These are phyloP conservation scores for Poecilobothrus nobilitatus DNA, from an alignment of 2,888 invertebrate genomes.

Conservation along the genomic window DNA sequence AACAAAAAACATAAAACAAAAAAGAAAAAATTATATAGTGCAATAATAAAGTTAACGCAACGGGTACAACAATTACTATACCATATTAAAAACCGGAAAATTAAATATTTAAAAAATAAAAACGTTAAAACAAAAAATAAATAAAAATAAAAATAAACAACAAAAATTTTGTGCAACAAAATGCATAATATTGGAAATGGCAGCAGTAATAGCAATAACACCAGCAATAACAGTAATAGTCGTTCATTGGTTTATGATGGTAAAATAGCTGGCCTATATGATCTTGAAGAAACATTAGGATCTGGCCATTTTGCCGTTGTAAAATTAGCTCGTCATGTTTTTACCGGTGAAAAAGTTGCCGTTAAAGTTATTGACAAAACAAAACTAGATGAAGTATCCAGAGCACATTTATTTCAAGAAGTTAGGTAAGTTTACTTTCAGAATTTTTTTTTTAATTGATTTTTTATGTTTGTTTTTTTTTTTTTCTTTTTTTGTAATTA, in stretches of 20 bases:
- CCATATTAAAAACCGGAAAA: no score
- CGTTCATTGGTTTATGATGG: slow-evolving; percentile 55
- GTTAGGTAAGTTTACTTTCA: slow-evolving; percentile 47
- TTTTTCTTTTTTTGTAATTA: neutral
- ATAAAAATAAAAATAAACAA: no score
- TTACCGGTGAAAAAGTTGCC: slow-evolving; percentile 97
- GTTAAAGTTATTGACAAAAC: slow-evolving; percentile 98
- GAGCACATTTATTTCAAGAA: slow-evolving; percentile 93
- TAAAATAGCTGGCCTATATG: slow-evolving; percentile 94
- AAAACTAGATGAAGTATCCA: slow-evolving; percentile 91
- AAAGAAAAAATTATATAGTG: no score
- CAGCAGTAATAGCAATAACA: neutral
- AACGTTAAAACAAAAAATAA: no score
- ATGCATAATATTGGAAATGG: slow-evolving; percentile 25
- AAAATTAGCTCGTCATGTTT: slow-evolving; percentile 94
- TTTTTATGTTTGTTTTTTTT: neutral
- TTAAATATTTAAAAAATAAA: no score
- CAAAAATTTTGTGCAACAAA: slow-evolving; percentile 9
- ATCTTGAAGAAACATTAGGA: slow-evolving; percentile 93
- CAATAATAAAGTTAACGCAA: no score
- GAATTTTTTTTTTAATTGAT: neutral
- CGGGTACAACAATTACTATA: no score
- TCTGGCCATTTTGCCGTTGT: slow-evolving; percentile 98
- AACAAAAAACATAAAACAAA: no score
- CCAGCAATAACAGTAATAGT: slow-evolving; percentile 10